Base-by-base conservation (phyloP, 2,797 vertebrate genomes). In the Spea hammondii region DNA sequence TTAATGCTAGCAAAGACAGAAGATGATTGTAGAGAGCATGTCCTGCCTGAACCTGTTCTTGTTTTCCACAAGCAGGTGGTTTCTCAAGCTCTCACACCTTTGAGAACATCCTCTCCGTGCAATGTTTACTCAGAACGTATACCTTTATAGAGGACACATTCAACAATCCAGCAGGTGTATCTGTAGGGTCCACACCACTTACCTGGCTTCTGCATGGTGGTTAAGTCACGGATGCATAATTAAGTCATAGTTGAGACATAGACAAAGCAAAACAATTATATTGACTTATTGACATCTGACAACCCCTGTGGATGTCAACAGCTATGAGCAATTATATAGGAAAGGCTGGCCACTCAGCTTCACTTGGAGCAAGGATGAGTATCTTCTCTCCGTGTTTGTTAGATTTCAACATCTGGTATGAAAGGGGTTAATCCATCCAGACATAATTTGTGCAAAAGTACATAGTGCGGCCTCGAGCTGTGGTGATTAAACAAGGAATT, bases 161-260 rank as follows among this genome's bases (percentile, higher is more conserved):
- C 67, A 79, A 78, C 67, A 65, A 60, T 54, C 54, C 51, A 65
- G 65, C 65, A 79, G 71, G 47, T 79, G 48, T 60, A 48, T 62
- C 0, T 47, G 9, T n/a, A 59, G 11, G 32, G 64, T n/a, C 45
- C 51, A 48, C 68, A 8, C 9, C 14, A 17, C 50, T 9, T 50
- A 14, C 46, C 46, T 68, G 74, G 14, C 8, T 12, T 55, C 32
- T 74, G 59, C 32, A 32, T 32, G 32, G 32, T 32, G 32, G 32
- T 32, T 2, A 32, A 32, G 32, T 32, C 32, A 32, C 3, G 32
- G 53, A 49, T 59, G 5, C 45, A 44, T 53, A 59, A 32, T 32
- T 1, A 32, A 32, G 32, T 32, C 32, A 32, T 32, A 32, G 32
- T 32, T 32, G 32, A 32, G 32, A 32, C 17, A 17, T 17, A 17